Conservation (phyloP, 2,113 vertebrate species). For the Lepus americanus region DNA sequence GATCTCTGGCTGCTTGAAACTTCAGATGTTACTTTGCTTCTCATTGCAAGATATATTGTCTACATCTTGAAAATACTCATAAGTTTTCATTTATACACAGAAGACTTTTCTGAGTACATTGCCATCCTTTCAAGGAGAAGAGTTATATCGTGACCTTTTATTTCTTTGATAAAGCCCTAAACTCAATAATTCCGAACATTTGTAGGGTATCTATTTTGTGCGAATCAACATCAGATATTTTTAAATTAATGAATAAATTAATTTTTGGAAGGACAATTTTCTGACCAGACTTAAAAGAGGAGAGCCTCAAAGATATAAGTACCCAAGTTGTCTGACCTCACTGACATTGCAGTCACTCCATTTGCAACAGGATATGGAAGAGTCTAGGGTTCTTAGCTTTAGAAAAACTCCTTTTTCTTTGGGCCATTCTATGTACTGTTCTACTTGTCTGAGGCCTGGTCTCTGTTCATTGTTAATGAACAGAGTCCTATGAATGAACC, state of each 20-base stretch:
- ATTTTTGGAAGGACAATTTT: slow-evolving; percentile 41
- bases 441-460: background rate
- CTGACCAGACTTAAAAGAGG: background rate
- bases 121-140: background rate
- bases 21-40: slow-evolving; percentile 14
- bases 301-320: background rate
- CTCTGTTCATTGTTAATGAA: background rate
- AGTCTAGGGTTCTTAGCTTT: background rate
- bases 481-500: too few relatives aligned
- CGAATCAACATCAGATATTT: slow-evolving; percentile 18
- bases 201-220: background rate
- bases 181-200: slow-evolving; percentile 13
- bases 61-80: slow-evolving; percentile 11
- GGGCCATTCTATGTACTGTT: background rate
- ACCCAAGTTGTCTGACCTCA: background rate
- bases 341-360: background rate
- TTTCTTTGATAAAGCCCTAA: slow-evolving; percentile 1
- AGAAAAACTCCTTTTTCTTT: background rate
- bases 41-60: background rate
- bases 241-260: background rate
- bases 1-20: slow-evolving; percentile 22
- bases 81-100: background rate
- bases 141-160: background rate
- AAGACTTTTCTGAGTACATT: slow-evolving; percentile 36
- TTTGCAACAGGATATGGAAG: background rate